phyloP scores from a whole-genome alignment of 2,888 invertebrate genomes.

The Meandrusa payeni region DNA sequence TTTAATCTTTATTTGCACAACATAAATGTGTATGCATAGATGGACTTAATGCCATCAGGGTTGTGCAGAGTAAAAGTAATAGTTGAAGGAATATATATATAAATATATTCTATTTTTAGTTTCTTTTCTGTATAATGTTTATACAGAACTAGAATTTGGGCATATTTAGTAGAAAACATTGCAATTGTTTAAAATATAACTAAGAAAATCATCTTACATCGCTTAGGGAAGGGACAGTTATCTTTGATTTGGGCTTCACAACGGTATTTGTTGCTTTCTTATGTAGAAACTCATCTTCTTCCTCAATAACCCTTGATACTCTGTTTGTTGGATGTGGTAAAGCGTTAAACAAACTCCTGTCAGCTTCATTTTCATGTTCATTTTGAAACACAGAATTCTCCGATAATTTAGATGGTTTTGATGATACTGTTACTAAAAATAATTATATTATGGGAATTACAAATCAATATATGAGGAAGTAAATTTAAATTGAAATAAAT shows the following conservation, averaged over 20 bases:
- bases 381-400: no score
- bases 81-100: no score
- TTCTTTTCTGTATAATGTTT: no score
- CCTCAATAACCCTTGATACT: conserved; percentile 63
- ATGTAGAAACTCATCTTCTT: conserved; percentile 83
- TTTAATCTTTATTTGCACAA: no score
- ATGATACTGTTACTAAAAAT: conserved; percentile 26
- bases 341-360: conserved; percentile 50
- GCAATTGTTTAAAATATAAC: not conserved
- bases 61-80: no score
- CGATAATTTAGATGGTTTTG: no score
- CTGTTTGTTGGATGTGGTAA: conserved; percentile 75
- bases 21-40: no score
- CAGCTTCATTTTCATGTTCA: conserved; percentile 22
- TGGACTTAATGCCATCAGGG: no score
- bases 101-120: no score
- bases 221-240: conserved; percentile 84
- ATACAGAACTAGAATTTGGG: no score
- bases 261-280: conserved; percentile 72
- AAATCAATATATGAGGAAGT: conserved; percentile 11
- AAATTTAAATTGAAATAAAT: conserved; percentile 15
- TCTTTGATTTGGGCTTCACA: conserved; percentile 80
- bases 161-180: no score
- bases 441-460: not conserved
- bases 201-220: conserved; percentile 68